Base-by-base conservation (phyloP, 2,113 vertebrate genomes). In the Coreoperca whiteheadi region DNA sequence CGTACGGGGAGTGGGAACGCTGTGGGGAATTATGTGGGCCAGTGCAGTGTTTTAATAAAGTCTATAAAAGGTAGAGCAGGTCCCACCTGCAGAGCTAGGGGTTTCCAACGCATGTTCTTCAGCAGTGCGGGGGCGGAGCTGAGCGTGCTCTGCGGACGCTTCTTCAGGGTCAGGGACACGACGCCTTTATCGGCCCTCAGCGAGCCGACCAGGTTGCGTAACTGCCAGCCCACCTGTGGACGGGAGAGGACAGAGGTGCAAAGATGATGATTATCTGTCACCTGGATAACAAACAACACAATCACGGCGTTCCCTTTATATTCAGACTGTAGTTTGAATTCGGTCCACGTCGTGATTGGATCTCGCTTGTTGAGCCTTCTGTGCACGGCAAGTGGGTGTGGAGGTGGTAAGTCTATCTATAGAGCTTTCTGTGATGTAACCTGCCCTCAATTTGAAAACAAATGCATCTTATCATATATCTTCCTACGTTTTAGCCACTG, bases 81-180 rank as follows among this genome's bases (percentile, higher is more conserved):
- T 75, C 88, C 84, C 80, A 99, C 98, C 98, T 99, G 98, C 96
- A 99, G 97, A 95, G 98, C 98, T 94, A 99, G 97, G 93, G 98
- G 98, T 94, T 99, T 99, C 98, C 98, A 99, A 96, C 98, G 97
- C 98, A 99, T 99, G 97, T 99, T 99, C 97, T 99, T 99, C 95
- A 99, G 97, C 96, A 99, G 97, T 86, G 98, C 98, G 89, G 98
- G 98, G 96, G 98, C 98, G 87, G 98, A 99, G 95, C 97, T 99
- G 94, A 99, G 98, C 92, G 98, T 99, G 97, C 98, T 99, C 97
- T 99, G 98, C 79, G 98, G 98, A 94, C 98, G 97, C 96, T 99
- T 99, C 98, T 99, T 99, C 96, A 99, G 97, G 95, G 98, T 99
- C 96, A 99, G 97, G 94, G 97, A 98, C 97, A 99, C 98, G 91